These are phyloP conservation scores for Podilymbus podiceps DNA, from an alignment of 2,113 vertebrate genomes.

Conservation along the genomic window DNA sequence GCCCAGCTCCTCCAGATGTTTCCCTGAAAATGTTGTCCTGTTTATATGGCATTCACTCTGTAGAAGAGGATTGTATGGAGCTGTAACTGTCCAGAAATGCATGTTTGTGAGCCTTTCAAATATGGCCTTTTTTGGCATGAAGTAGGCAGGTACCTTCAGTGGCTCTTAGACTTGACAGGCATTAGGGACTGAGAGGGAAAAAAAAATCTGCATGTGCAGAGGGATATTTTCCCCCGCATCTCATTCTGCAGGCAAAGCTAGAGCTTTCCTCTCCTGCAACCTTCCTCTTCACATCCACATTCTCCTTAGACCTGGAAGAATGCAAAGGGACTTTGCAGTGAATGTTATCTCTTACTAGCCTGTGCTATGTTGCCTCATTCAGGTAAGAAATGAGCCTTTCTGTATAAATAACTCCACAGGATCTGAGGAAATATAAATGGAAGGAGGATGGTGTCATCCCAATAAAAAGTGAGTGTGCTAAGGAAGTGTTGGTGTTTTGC, in stretches of 20 bases:
- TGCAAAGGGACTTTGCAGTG: not conserved
- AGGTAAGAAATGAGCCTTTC: not conserved
- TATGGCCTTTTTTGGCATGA: not conserved
- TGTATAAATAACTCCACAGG: not conserved
- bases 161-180: not conserved
- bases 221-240: not conserved
- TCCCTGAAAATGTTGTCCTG: not conserved
- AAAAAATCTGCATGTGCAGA: not conserved
- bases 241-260: not conserved
- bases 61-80: not conserved
- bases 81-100: not conserved
- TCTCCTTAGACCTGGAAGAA: not conserved
- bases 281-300: not conserved
- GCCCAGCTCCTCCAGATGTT: not conserved
- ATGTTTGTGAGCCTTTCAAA: not conserved
- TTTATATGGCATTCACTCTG: not conserved
- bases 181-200: not conserved
- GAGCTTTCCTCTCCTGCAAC: not conserved
- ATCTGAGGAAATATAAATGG: not conserved
- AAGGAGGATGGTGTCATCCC: not conserved
- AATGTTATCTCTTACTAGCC: not conserved
- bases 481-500: constrained; percentile 38
- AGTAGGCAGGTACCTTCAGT: not conserved
- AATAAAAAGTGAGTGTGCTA: not conserved
- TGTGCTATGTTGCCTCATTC: not conserved